Percentiles rank a stretch among this genome's conserved stretches.
phyloP scores from a whole-genome alignment of 2,113 vertebrate genomes.

The Cyphomyrus plagiostoma region DNA sequence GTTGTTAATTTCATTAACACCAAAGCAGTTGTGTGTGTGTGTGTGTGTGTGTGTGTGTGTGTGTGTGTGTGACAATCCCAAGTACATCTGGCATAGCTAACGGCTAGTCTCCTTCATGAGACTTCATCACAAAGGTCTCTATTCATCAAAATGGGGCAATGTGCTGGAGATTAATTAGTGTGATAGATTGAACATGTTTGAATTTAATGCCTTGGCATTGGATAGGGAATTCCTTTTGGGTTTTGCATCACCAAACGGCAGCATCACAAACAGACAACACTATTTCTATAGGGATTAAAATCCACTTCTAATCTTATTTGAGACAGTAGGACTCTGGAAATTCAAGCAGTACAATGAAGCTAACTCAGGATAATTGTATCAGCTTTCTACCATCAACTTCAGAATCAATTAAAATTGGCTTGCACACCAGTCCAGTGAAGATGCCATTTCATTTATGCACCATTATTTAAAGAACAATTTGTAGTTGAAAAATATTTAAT shows the following conservation, averaged over 20 bases:
- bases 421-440: neutral
- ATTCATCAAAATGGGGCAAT: neutral
- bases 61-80: neutral
- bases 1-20: no score
- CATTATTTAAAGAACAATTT: neutral
- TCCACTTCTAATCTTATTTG: neutral
- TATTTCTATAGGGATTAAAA: neutral
- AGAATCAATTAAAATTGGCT: neutral
- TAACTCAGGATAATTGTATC: neutral
- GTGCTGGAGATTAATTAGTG: neutral
- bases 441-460: neutral
- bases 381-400: neutral
- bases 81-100: neutral
- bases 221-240: neutral
- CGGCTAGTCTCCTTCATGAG: neutral
- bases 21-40: no score
- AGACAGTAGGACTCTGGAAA: neutral
- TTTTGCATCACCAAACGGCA: neutral
- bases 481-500: neutral
- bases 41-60: no score
- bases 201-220: neutral
- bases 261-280: neutral
- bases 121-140: neutral
- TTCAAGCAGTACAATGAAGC: neutral
- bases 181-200: neutral